A percentile compares a stretch with the other conserved stretches of the same genome.
Conservation (phyloP, 2,113 vertebrate species). For the Chaetorhynchus papuensis region DNA sequence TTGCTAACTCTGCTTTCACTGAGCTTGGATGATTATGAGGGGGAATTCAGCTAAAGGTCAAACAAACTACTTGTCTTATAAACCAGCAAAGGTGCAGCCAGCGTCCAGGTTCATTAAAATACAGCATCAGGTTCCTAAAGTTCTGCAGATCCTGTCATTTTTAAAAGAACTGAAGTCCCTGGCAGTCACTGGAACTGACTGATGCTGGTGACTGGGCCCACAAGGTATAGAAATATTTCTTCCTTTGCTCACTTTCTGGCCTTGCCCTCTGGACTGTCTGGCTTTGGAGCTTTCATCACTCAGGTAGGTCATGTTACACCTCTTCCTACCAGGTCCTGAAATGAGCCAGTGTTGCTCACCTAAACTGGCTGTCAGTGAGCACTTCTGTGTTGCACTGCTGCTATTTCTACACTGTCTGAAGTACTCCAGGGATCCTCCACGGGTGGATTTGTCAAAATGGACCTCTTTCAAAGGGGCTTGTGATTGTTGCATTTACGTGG, state of each 20-base stretch:
- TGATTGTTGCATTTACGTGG: background rate
- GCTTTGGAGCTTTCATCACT: background rate
- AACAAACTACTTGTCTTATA: background rate
- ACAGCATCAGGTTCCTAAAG: background rate
- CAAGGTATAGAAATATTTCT: background rate
- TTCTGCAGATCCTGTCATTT: background rate
- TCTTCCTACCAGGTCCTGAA: background rate
- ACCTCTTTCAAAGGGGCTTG: background rate
- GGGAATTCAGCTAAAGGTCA: background rate
- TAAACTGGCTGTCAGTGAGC: background rate
- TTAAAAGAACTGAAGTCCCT: background rate
- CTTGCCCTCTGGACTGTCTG: background rate
- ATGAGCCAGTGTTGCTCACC: background rate
- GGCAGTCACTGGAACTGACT: background rate
- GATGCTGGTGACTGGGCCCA: background rate
- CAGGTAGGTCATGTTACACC: background rate
- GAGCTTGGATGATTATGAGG: background rate
- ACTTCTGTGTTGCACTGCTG: background rate
- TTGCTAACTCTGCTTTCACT: background rate
- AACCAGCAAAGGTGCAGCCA: background rate
- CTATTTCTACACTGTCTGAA: background rate
- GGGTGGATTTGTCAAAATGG: background rate
- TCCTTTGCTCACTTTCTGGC: background rate
- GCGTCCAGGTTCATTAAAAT: background rate
- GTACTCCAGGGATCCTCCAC: background rate